Conservation (phyloP, 2,888 invertebrate genomes). For the Cerceris ruficornis region DNA sequence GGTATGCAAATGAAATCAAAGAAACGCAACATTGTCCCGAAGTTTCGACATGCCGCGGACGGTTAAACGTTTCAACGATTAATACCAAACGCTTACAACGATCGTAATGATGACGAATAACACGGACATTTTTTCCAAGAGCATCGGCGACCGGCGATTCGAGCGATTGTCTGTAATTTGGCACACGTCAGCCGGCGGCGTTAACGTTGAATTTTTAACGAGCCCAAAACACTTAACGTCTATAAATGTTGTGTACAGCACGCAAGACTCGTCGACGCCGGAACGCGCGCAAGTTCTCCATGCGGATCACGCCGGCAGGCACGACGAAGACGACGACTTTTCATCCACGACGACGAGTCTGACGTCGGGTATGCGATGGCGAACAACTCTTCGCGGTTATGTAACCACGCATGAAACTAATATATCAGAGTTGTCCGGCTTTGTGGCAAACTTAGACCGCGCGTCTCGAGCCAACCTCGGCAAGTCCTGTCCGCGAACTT, state of each 20-base stretch:
- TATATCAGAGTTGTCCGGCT: slow-evolving; percentile 72
- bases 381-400: slow-evolving; percentile 71
- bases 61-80: no score
- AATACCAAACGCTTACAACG: no score
- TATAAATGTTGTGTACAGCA: slow-evolving; percentile 1
- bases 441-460: slow-evolving; percentile 72
- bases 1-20: no score
- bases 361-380: slow-evolving; percentile 72
- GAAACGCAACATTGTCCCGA: no score
- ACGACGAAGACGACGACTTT: slow-evolving; percentile 62
- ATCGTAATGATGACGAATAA: no score
- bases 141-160: no score
- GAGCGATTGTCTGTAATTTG: no score
- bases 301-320: slow-evolving; percentile 33
- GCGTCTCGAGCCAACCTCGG: slow-evolving; percentile 61
- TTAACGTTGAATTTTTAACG: background rate
- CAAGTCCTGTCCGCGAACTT: slow-evolving; percentile 12
- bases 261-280: slow-evolving; percentile 45
- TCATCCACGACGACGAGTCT: slow-evolving; percentile 68
- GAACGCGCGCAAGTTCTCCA: slow-evolving; percentile 22
- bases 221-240: background rate
- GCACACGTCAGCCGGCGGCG: background rate
- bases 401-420: slow-evolving; percentile 74
- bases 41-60: no score
- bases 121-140: no score